Base-by-base conservation (phyloP, 2,888 invertebrate genomes). In the Ormyrus thymus region DNA sequence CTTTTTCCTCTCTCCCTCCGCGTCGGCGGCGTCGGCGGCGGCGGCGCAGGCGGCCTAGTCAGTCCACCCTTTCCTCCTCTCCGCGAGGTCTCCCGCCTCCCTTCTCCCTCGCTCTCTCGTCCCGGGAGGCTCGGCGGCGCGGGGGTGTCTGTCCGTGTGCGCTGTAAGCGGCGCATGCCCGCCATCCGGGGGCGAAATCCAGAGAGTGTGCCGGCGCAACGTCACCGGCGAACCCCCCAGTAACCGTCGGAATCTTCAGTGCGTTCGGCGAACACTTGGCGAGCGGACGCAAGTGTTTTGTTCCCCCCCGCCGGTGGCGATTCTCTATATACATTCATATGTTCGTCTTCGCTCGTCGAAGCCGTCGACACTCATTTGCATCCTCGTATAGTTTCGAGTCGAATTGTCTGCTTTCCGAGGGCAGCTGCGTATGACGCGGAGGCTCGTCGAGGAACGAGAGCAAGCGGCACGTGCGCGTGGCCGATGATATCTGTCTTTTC, bases 181-280 rank as follows among this genome's bases (percentile, higher is more conserved):
- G 85, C 84, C 83, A 84, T 29, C 29, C 29, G 29, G 29, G 29
- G 29, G 29, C 29, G 29, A 29, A 29, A 29, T 29, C 29, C 29
- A 29, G 29, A 29, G 29, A 29, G 29, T 29, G 29, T 29, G 29
- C 29, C 29, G 29, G 29, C 29, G 84, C 84, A 85, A 88, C 88
- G 88, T 88, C 87, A 89, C 86, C 88, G 88, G 87, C 86, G 87
- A 87, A 89, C 87, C 84, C 82, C 80, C 84, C 84, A 83, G 86
- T 86, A 84, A 85, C 84, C 83, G 86, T 85, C 83, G 85, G 86
- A 85, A 84, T 85, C 84, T 86, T 89, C 88, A 89, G 89, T 89
- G 88, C 88, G 88, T 88, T 89, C 88, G 88, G 89, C 87, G 89
- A 89, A 89, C 88, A 87, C 86, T 87, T 88, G 87, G 89, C 86